These are phyloP conservation scores for Ciconia boyciana DNA, from an alignment of 2,113 vertebrate species.

Conservation along the genomic window DNA sequence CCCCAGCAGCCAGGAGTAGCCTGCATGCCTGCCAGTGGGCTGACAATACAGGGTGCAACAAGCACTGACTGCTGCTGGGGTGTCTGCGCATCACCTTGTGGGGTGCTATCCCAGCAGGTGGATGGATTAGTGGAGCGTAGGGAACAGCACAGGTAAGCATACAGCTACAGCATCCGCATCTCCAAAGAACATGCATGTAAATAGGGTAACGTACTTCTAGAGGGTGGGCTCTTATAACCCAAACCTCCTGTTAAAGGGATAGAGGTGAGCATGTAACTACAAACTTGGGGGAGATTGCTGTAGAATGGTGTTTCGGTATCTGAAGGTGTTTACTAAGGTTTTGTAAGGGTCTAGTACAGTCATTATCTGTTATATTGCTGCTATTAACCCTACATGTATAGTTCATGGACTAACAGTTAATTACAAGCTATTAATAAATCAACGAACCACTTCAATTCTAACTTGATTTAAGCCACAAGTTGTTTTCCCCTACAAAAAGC, in stretches of 20 bases:
- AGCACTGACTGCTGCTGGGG: accelerated
- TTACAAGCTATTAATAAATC: background rate
- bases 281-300: background rate
- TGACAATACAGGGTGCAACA: background rate
- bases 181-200: background rate
- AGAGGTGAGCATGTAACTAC: background rate
- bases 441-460: background rate
- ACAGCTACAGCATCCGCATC: background rate
- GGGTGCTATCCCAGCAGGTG: background rate
- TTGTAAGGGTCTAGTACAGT: background rate
- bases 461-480: background rate
- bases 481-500: background rate
- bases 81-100: background rate
- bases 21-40: background rate
- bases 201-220: accelerated
- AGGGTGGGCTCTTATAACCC: background rate
- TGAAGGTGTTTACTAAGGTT: background rate
- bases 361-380: background rate
- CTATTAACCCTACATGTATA: background rate
- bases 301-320: background rate
- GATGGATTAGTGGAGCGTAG: accelerated
- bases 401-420: background rate
- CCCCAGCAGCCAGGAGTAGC: too few relatives aligned
- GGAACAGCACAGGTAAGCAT: background rate
- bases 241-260: background rate